A percentile compares a stretch with the other conserved stretches of the same genome.
These are phyloP conservation scores for Syngnathus rostellatus DNA, from an alignment of 2,797 vertebrate genomes.

Conservation along the genomic window DNA sequence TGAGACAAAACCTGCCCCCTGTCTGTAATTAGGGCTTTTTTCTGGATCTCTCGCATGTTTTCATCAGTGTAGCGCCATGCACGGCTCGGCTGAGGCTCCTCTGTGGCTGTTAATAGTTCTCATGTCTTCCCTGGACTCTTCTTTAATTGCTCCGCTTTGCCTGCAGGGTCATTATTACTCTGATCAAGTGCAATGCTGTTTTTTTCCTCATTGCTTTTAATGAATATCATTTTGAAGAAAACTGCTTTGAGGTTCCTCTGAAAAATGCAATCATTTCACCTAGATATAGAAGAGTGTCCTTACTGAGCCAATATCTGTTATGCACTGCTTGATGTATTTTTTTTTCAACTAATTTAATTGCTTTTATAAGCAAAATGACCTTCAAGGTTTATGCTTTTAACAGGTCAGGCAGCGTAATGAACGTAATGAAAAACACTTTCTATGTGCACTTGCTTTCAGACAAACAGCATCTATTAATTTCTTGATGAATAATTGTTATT, in stretches of 20 bases:
- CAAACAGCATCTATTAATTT: neutral
- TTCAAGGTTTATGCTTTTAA: slow-evolving; percentile 30
- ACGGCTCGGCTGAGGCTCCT: slow-evolving; percentile 42
- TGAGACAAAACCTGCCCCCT: slow-evolving; percentile 5
- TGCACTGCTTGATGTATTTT: slow-evolving; percentile 23
- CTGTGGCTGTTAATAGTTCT: slow-evolving; percentile 68
- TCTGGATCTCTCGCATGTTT: slow-evolving; percentile 60
- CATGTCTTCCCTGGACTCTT: slow-evolving; percentile 67
- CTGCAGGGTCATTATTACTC: slow-evolving; percentile 68
- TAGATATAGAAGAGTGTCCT: slow-evolving; percentile 31
- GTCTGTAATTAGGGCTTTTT: slow-evolving; percentile 63
- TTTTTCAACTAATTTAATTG: slow-evolving; percentile 15
- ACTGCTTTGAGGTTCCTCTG: slow-evolving; percentile 52
- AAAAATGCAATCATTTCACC: slow-evolving; percentile 45
- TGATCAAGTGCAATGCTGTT: slow-evolving; percentile 64
- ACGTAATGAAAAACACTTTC: neutral
- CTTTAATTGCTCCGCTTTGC: slow-evolving; percentile 69
- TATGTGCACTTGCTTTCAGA: neutral
- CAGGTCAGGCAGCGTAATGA: slow-evolving; percentile 22
- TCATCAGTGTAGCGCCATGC: slow-evolving; percentile 51
- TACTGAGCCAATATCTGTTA: slow-evolving; percentile 37
- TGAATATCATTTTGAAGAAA: slow-evolving; percentile 64
- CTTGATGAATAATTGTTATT: neutral
- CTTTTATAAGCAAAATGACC: slow-evolving; percentile 43
- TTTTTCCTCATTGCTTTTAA: slow-evolving; percentile 42